phyloP scores from a whole-genome alignment of 2,888 invertebrate genomes.

The Diplolepis rosae region DNA sequence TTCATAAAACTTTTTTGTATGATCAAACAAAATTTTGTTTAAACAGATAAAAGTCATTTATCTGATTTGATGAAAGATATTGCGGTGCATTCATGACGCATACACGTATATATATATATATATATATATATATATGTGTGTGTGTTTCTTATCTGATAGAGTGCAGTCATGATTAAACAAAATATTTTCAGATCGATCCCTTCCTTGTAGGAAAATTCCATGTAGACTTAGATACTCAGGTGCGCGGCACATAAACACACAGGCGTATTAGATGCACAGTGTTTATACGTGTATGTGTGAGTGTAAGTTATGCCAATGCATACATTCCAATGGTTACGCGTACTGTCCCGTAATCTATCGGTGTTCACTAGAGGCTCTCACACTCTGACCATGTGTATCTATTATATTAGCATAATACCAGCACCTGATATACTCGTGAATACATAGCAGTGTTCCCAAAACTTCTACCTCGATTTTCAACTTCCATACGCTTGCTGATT shows the following conservation, averaged over 20 bases:
- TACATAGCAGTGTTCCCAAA: conserved; percentile 40
- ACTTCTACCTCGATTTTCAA: conserved; percentile 8
- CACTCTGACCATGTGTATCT: conserved; percentile 25
- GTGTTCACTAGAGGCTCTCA: conserved; percentile 6
- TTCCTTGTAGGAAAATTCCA: background rate
- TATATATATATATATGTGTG: no score
- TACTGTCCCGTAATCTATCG: conserved; percentile 12
- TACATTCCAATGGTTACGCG: conserved; percentile 23
- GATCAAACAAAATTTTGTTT: no score
- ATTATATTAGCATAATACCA: conserved; percentile 60
- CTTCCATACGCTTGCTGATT: conserved; percentile 11
- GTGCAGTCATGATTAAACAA: no score
- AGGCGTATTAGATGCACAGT: background rate
- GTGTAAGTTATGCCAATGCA: background rate
- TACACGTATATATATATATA: no score
- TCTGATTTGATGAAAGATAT: no score
- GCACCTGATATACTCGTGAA: conserved; percentile 51
- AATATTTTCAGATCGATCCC: no score
- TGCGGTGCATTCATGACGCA: no score
- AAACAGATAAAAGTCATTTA: no score
- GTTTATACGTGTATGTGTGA: background rate
- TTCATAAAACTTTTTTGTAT: no score
- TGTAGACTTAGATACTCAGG: background rate
- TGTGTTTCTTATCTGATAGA: no score
- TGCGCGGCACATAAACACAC: background rate